phyloP scores from a whole-genome alignment of 2,888 invertebrate species.

The Ganaspis brasiliensis region DNA sequence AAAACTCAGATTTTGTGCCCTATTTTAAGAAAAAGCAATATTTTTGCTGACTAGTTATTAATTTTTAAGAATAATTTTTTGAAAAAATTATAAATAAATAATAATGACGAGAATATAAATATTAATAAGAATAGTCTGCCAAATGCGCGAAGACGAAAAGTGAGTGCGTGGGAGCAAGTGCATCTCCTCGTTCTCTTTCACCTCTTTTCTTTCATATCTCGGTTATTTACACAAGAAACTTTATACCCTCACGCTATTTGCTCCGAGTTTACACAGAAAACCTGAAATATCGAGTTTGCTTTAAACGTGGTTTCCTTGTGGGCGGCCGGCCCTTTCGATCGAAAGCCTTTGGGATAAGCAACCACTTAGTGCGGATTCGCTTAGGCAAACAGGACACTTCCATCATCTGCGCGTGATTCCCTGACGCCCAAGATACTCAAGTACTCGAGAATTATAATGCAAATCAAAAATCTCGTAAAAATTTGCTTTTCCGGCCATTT shows the following conservation, averaged over 20 bases:
- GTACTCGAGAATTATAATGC: neutral
- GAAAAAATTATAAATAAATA: neutral
- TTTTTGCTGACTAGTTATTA: too few relatives aligned
- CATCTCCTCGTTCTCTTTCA: neutral
- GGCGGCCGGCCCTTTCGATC: conserved; percentile 37
- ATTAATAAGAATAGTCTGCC: neutral
- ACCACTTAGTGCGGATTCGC: conserved; percentile 23
- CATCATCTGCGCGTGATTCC: neutral
- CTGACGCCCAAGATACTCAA: neutral
- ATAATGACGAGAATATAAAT: conserved; percentile 1
- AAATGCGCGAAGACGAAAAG: neutral
- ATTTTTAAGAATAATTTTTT: too few relatives aligned
- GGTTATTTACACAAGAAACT: conserved; percentile 5
- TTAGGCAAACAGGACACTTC: conserved; percentile 24
- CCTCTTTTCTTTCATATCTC: conserved; percentile 34
- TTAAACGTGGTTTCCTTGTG: conserved; percentile 51
- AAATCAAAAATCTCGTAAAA: too few relatives aligned
- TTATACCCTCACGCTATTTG: conserved; percentile 60
- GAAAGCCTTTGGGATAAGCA: conserved; percentile 19
- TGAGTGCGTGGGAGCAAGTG: conserved; percentile 27
- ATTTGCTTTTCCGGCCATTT: too few relatives aligned
- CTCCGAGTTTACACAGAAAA: conserved; percentile 71
- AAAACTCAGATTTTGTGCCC: too few relatives aligned
- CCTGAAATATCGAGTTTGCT: conserved; percentile 70
- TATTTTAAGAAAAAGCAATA: too few relatives aligned